These are phyloP conservation scores for Eidolon dupreanum DNA, from an alignment of 2,797 vertebrate genomes.

Conservation along the genomic window DNA sequence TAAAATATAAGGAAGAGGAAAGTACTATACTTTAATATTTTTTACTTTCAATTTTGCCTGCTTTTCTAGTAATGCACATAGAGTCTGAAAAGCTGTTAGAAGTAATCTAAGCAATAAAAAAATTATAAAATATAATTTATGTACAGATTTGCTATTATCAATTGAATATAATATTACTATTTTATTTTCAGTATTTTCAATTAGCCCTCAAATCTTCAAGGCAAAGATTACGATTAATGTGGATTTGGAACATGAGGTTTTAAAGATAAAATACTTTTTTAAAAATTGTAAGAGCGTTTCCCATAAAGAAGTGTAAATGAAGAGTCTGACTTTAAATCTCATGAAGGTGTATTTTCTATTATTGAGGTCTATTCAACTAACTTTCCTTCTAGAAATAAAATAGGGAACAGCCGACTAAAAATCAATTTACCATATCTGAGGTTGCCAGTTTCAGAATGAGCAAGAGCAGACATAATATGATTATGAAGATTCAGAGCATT, in stretches of 20 bases:
- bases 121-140: neutral
- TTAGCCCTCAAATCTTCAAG: neutral
- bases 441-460: neutral
- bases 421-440: constrained; percentile 9
- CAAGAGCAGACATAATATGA: constrained; percentile 20
- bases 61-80: neutral
- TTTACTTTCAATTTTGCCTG: neutral
- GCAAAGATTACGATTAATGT: neutral
- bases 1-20: neutral
- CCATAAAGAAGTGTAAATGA: neutral
- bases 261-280: neutral
- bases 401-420: constrained; percentile 21
- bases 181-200: neutral
- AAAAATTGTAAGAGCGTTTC: neutral
- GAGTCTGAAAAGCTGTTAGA: neutral
- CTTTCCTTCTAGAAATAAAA: constrained; percentile 32
- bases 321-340: neutral
- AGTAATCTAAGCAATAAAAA: neutral
- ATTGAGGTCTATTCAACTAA: neutral
- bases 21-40: neutral
- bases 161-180: neutral
- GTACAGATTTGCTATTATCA: neutral
- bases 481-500: constrained; percentile 33
- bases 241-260: neutral
- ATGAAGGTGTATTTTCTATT: neutral